Base-by-base conservation (phyloP, 2,113 vertebrate species). In the Dryoscopus gambensis region DNA sequence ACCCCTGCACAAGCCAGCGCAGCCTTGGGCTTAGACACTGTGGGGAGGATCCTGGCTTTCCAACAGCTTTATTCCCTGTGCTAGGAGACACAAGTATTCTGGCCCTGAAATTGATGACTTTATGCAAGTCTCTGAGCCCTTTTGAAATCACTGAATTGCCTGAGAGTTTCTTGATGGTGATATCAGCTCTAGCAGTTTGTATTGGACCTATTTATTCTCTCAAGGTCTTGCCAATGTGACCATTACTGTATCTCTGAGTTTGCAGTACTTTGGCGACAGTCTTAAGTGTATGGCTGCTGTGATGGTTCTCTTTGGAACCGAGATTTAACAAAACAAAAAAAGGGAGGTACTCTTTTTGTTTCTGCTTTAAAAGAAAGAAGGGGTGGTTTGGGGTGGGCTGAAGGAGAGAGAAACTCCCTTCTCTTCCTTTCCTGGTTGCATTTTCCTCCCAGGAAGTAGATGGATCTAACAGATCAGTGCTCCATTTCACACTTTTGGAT, bases 401-500 rank as follows among this genome's bases (percentile, higher is more conserved):
- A 69, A 70, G 63, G 73, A 87, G 73, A 79, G 25, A 5, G 2
- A 42, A 70, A 47, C 52, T 86, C 67, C 65, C 20, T 88, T 33
- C 46, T 73, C 59, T 77, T 73, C 67, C 68, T 55, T 55, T 55
- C 68, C 64, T 47, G 33, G 23, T 80, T 90, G 47, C 11, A 2
- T 74, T 35, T 60, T 83, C 57, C 67, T 87, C 44, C 0, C 3
- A 76, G 68, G 79, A 92, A 68, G 31, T 21, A 80, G 75, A 35
- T 75, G 68, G 80, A 74, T 82, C 55, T 70, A 46, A 88, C 22
- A 65, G 78, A 96, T 90, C 85, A 96, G 86, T 89, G 90, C 81
- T 97, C 65, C 92, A 90, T 90, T 95, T 97, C 71, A 86, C 35
- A 3, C 68, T 93, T 93, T 84, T 87, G 31, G 50, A 74, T 94